Conservation (phyloP, 2,888 invertebrate species). For the Elysia crispata region DNA sequence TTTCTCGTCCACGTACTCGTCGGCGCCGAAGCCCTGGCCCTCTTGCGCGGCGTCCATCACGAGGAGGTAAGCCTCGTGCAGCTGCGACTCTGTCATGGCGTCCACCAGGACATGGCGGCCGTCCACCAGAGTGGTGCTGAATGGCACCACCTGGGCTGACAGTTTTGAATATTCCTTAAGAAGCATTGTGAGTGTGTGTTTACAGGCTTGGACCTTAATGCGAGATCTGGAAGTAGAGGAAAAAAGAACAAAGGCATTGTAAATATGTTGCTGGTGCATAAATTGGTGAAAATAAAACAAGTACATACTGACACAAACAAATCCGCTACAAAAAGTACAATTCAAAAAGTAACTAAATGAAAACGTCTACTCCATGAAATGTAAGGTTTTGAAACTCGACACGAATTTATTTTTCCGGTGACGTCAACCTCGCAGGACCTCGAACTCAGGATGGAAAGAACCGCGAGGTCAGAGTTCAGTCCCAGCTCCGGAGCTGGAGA, state of each 20-base stretch:
- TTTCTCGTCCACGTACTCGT: constrained; percentile 55
- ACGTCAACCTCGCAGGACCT: too few species aligned
- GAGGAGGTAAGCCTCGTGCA: constrained; percentile 58
- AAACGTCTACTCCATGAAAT: too few species aligned
- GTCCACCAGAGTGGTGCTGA: constrained; percentile 52
- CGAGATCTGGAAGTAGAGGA: neutral
- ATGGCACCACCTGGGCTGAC: constrained; percentile 52
- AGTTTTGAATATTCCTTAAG: constrained; percentile 41
- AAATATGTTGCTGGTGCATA: neutral
- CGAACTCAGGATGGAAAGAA: too few species aligned
- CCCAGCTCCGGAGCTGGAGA: too few species aligned
- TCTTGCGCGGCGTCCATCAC: constrained; percentile 56
- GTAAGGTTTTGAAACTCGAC: too few species aligned
- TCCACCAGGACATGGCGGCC: constrained; percentile 55
- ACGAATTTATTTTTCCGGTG: too few species aligned
- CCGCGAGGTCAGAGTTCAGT: too few species aligned
- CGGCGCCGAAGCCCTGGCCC: constrained; percentile 60
- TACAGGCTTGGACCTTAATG: neutral
- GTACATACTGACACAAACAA: too few species aligned
- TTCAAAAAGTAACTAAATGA: too few species aligned
- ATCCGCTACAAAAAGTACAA: too few species aligned
- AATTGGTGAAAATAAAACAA: too few species aligned
- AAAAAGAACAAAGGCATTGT: neutral
- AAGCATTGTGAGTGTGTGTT: constrained; percentile 18
- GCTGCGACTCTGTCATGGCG: constrained; percentile 59